Percentiles rank a stretch among this genome's conserved stretches.
Conservation (phyloP, 1,140 invertebrate species). For the Drosophila erecta region DNA sequence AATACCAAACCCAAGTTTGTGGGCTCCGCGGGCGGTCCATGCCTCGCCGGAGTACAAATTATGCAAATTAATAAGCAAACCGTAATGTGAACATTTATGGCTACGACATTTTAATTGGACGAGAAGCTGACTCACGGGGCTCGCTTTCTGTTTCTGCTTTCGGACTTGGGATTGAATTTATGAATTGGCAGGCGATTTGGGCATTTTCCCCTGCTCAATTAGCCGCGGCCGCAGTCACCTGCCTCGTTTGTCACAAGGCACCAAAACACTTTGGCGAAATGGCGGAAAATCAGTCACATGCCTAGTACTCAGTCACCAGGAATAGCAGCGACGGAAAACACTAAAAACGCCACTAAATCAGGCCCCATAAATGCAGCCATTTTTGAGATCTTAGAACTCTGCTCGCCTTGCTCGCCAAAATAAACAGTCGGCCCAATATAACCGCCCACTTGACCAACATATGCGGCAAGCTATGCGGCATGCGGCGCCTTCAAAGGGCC, state of each 20-base stretch:
- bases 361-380: slow-evolving; percentile 1
- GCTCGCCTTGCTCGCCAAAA: slow-evolving; percentile 56
- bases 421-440: slow-evolving; percentile 47
- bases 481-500: slow-evolving; percentile 73
- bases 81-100: slow-evolving; percentile 57
- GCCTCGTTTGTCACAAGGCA: slow-evolving; percentile 57
- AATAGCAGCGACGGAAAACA: slow-evolving; percentile 23
- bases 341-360: slow-evolving; percentile 5
- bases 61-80: slow-evolving; percentile 74
- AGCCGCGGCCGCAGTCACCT: slow-evolving; percentile 60
- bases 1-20: slow-evolving; percentile 46
- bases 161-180: slow-evolving; percentile 39
- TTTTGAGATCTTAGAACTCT: not conserved
- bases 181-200: slow-evolving; percentile 66
- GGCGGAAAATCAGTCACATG: slow-evolving; percentile 30
- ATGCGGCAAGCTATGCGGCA: slow-evolving; percentile 3
- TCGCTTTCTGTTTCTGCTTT: no score
- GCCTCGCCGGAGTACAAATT: slow-evolving; percentile 49
- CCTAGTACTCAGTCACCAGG: slow-evolving; percentile 2
- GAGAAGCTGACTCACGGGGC: slow-evolving; percentile 33
- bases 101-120: slow-evolving; percentile 66
- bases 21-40: slow-evolving; percentile 58
- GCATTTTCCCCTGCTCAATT: slow-evolving; percentile 44
- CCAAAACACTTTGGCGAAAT: slow-evolving; percentile 35
- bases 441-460: slow-evolving; percentile 77